These are phyloP conservation scores for Drosophila sp. DNA, from an alignment of 1,140 invertebrate genomes.

Conservation along the genomic window DNA sequence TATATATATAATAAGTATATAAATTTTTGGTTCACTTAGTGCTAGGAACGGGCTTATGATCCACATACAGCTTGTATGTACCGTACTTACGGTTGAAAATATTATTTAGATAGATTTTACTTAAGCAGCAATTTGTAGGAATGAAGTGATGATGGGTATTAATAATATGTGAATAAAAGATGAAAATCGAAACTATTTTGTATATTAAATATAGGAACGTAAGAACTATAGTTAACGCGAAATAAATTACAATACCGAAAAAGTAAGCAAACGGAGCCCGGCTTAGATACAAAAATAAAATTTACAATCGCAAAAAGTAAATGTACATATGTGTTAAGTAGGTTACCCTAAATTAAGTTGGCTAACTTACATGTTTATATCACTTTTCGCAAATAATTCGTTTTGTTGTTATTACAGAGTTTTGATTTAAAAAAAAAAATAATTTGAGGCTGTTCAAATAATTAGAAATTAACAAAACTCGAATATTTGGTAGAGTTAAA, in stretches of 20 bases:
- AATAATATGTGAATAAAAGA: conserved; percentile 24
- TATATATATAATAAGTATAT: conserved; percentile 26
- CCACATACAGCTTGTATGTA: conserved; percentile 28
- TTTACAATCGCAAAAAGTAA: conserved; percentile 68
- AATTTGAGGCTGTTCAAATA: conserved; percentile 66
- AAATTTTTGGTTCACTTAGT: conserved; percentile 64
- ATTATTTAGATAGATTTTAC: conserved; percentile 56
- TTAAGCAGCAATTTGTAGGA: conserved; percentile 52
- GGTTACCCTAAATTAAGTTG: conserved; percentile 68
- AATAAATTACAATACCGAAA: conserved; percentile 34
- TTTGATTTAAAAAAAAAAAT: conserved; percentile 54
- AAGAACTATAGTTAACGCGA: conserved; percentile 45
- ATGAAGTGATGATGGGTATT: conserved; percentile 30
- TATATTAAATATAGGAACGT: conserved; percentile 62
- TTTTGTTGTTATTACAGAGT: conserved; percentile 35
- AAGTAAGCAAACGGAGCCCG: conserved; percentile 49
- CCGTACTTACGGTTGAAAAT: conserved; percentile 26
- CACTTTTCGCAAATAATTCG: conserved; percentile 81
- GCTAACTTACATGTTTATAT: conserved; percentile 80
- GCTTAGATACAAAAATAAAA: conserved; percentile 70
- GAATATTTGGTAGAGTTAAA: conserved; percentile 67
- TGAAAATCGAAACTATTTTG: background rate
- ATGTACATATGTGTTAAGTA: conserved; percentile 25
- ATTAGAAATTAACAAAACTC: conserved; percentile 52
- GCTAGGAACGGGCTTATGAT: conserved; percentile 62